Percentiles rank a stretch among this genome's conserved stretches.
Evolutionary conservation across 2,888 invertebrate genomes (phyloP).

Genomic region (Kryphioiulus occultus): DNA sequence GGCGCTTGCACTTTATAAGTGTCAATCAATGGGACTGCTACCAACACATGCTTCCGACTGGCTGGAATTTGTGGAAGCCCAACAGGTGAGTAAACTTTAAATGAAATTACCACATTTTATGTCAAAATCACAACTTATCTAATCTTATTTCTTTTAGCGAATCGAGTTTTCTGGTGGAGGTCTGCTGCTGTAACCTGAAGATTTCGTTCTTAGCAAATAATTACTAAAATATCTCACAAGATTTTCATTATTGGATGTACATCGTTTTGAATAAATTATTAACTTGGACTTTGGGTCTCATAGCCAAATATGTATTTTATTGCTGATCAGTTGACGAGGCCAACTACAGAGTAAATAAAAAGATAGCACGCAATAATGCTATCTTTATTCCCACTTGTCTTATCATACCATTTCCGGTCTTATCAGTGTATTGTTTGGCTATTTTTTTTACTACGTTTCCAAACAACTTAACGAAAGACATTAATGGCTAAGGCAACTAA

Average conservation of each 20-base stretch:
- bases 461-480: neutral
- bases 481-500: neutral
- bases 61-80: slow-evolving; percentile 95
- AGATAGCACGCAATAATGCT: neutral
- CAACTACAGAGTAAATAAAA: neutral
- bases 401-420: neutral
- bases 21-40: slow-evolving; percentile 95
- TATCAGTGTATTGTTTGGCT: neutral
- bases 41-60: slow-evolving; percentile 98
- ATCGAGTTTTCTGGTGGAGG: slow-evolving; percentile 88
- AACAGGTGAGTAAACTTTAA: slow-evolving; percentile 62
- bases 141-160: slow-evolving; percentile 63
- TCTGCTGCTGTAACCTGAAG: slow-evolving; percentile 65
- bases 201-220: neutral
- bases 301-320: neutral
- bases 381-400: neutral
- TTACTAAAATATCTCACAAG: neutral
- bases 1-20: slow-evolving; percentile 91
- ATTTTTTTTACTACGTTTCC: neutral
- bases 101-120: neutral
- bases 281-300: neutral
- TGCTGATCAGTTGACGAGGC: neutral
- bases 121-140: neutral
- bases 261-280: slow-evolving; percentile 14
- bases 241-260: slow-evolving; percentile 28